These are phyloP conservation scores for Cephus rjabovi DNA, from an alignment of 2,888 invertebrate genomes.

Conservation along the genomic window DNA sequence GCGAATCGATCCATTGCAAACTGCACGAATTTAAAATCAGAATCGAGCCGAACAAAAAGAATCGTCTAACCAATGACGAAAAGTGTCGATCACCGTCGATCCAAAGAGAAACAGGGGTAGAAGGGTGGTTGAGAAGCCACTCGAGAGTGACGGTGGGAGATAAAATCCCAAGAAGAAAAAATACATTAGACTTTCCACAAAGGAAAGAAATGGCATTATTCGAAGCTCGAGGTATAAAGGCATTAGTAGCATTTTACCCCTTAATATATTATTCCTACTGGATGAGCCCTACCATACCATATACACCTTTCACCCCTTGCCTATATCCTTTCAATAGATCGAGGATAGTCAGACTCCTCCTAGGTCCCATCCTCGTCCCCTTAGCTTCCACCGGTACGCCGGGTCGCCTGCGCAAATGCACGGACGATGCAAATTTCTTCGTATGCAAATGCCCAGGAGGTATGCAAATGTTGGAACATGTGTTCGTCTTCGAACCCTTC, in stretches of 20 bases:
- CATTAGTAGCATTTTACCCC: constrained; percentile 63
- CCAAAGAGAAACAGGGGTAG: background rate
- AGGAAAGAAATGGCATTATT: constrained; percentile 55
- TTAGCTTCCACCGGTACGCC: constrained; percentile 16
- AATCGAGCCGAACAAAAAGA: background rate
- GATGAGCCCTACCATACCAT: background rate
- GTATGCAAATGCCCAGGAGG: constrained; percentile 59
- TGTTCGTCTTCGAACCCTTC: constrained; percentile 63
- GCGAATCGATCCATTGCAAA: background rate
- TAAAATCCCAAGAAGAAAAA: constrained; percentile 37
- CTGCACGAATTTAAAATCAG: background rate
- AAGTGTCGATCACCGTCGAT: background rate
- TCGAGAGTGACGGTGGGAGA: constrained; percentile 29
- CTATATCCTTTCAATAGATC: constrained; percentile 53
- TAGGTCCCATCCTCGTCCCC: constrained; percentile 29
- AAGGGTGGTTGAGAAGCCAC: constrained; percentile 11
- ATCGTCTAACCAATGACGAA: background rate
- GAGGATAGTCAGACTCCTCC: constrained; percentile 12
- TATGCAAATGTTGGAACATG: constrained; percentile 63
- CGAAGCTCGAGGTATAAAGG: constrained; percentile 47
- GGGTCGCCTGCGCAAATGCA: constrained; percentile 50
- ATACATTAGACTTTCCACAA: constrained; percentile 58
- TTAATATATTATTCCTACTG: constrained; percentile 63
- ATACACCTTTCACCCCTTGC: constrained; percentile 41
- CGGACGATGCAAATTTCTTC: constrained; percentile 65